Percentiles rank a stretch among this genome's conserved stretches.
Conservation (phyloP, 2,797 vertebrate genomes). For the Ara ararauna region DNA sequence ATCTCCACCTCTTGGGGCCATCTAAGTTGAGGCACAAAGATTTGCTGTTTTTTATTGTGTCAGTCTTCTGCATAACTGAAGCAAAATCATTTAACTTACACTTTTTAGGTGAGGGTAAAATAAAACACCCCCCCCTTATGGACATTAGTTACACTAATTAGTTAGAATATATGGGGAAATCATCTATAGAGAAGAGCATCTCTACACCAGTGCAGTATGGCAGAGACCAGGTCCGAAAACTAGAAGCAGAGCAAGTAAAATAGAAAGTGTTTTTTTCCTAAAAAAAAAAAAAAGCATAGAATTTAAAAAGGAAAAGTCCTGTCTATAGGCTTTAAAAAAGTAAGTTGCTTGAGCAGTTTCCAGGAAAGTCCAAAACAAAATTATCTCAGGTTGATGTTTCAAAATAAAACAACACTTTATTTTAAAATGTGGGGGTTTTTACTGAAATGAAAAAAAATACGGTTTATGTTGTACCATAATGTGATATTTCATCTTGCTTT, state of each 20-base stretch:
- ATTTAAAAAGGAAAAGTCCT: not conserved
- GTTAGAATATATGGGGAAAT: not conserved
- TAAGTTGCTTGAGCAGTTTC: not conserved
- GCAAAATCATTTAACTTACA: not conserved
- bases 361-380: slow-evolving; percentile 12
- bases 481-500: slow-evolving; percentile 41
- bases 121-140: not conserved
- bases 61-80: not conserved
- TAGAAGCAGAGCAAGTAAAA: not conserved
- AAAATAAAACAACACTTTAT: not conserved
- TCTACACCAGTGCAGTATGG: not conserved
- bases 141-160: not conserved
- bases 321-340: not conserved
- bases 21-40: not conserved
- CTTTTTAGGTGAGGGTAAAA: not conserved
- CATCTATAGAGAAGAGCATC: not conserved
- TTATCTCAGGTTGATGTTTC: not conserved
- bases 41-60: fast-evolving
- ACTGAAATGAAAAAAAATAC: not conserved
- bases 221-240: not conserved
- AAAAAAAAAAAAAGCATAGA: too few relatives aligned
- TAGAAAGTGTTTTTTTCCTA: fast-evolving
- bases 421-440: not conserved
- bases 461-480: not conserved
- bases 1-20: not conserved